These are phyloP conservation scores for Holcopasites calliopsidis DNA, from an alignment of 1,140 invertebrate species.

Conservation along the genomic window DNA sequence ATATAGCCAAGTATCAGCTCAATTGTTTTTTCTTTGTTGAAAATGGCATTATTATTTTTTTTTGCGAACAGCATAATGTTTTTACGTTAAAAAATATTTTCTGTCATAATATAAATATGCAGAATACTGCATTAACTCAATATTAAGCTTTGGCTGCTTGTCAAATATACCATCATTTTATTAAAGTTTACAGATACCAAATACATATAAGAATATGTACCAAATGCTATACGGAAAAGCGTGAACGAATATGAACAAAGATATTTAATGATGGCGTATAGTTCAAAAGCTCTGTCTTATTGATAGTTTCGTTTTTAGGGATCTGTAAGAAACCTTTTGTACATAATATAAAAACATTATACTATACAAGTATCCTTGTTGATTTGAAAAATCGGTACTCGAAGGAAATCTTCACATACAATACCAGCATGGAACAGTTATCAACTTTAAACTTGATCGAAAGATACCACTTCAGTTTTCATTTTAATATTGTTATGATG, in stretches of 20 bases:
- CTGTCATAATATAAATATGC: neutral
- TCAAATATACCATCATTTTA: constrained; percentile 37
- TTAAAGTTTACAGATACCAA: constrained; percentile 34
- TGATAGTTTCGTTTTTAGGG: constrained; percentile 29
- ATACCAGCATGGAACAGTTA: constrained; percentile 62
- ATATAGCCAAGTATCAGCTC: too few species aligned
- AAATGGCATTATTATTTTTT: constrained; percentile 3
- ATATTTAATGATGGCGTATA: constrained; percentile 52
- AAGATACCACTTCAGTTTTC: constrained; percentile 60
- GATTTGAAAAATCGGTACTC: constrained; percentile 50
- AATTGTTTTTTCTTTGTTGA: neutral
- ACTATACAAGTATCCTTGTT: constrained; percentile 55
- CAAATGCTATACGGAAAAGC: constrained; percentile 23
- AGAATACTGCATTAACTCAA: constrained; percentile 35
- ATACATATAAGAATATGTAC: constrained; percentile 30
- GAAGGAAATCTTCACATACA: constrained; percentile 63
- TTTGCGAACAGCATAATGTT: constrained; percentile 10
- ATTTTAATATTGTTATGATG: constrained; percentile 57
- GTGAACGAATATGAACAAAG: constrained; percentile 32
- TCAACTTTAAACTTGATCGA: constrained; percentile 63
- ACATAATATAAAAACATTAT: constrained; percentile 73
- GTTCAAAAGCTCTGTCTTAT: constrained; percentile 37
- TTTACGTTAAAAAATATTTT: constrained; percentile 6
- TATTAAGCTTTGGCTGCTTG: constrained; percentile 52
- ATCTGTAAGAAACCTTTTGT: constrained; percentile 73